These are phyloP conservation scores for Leptopterna dolabrata DNA, from an alignment of 2,888 invertebrate genomes.

Conservation along the genomic window DNA sequence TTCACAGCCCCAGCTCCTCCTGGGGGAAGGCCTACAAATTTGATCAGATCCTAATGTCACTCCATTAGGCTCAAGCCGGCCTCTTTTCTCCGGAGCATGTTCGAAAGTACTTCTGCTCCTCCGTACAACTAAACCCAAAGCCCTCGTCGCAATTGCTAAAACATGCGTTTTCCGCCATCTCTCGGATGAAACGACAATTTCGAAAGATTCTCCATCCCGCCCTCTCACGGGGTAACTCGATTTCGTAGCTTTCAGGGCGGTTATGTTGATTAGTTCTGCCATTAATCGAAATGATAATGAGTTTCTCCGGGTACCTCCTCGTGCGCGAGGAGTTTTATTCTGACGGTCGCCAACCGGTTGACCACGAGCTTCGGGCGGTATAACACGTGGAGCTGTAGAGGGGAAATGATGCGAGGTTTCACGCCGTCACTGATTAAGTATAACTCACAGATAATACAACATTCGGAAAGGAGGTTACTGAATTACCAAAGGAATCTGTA, in stretches of 20 bases:
- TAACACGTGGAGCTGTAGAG: no score
- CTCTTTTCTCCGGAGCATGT: background rate
- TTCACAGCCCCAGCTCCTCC: slow-evolving; percentile 14
- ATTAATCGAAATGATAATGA: background rate
- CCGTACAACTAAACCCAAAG: background rate
- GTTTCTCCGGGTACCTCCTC: no score
- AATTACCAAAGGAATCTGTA: no score
- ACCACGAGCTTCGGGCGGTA: no score
- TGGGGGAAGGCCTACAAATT: slow-evolving; percentile 29
- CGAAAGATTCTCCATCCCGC: background rate
- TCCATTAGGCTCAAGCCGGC: slow-evolving; percentile 23
- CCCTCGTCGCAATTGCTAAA: background rate
- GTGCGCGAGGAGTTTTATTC: no score
- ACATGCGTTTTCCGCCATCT: background rate
- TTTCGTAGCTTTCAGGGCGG: background rate
- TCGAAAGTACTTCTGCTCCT: background rate
- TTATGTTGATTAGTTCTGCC: background rate
- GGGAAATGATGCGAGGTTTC: no score
- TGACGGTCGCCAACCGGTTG: no score
- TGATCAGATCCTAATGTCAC: slow-evolving; percentile 37
- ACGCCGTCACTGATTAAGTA: no score
- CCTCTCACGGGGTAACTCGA: background rate
- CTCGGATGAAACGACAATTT: background rate
- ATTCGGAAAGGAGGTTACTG: no score
- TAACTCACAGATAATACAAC: no score